phyloP scores from a whole-genome alignment of 2,888 invertebrate genomes.

The Leptinotarsa peninsularis region DNA sequence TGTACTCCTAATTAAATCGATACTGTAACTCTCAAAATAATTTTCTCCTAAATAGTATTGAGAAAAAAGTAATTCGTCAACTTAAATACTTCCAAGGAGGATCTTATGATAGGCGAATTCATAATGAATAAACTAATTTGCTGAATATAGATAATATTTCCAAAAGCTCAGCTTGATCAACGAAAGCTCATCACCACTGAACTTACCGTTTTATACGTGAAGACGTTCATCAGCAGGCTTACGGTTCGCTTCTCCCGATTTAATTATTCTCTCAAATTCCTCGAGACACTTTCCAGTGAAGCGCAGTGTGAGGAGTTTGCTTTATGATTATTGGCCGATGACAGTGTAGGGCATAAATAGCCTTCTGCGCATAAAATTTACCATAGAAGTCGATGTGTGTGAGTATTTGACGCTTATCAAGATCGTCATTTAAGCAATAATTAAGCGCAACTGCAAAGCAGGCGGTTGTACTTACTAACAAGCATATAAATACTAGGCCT shows the following conservation, averaged over 20 bases:
- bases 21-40: too few species aligned
- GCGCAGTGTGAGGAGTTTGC: constrained; percentile 35
- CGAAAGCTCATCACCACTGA: background rate
- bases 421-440: constrained; percentile 54
- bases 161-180: too few species aligned
- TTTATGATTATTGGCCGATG: constrained; percentile 43
- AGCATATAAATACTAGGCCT: constrained; percentile 48
- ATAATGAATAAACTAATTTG: too few species aligned
- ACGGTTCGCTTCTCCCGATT: constrained; percentile 9
- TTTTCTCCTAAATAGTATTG: too few species aligned
- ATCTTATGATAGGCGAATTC: too few species aligned
- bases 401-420: constrained; percentile 48
- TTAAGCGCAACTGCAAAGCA: constrained; percentile 51
- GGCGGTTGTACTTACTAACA: constrained; percentile 45
- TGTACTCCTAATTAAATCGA: too few species aligned
- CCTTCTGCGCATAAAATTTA: constrained; percentile 42
- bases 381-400: constrained; percentile 42
- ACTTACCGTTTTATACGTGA: background rate
- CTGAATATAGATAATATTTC: too few species aligned
- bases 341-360: constrained; percentile 44
- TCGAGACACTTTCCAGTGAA: constrained; percentile 14
- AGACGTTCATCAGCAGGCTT: constrained; percentile 3
- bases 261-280: constrained; percentile 19
- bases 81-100: too few species aligned
- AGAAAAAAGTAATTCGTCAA: too few species aligned